Base-by-base conservation (phyloP, 2,113 vertebrate genomes). In the Hipposideros armiger region DNA sequence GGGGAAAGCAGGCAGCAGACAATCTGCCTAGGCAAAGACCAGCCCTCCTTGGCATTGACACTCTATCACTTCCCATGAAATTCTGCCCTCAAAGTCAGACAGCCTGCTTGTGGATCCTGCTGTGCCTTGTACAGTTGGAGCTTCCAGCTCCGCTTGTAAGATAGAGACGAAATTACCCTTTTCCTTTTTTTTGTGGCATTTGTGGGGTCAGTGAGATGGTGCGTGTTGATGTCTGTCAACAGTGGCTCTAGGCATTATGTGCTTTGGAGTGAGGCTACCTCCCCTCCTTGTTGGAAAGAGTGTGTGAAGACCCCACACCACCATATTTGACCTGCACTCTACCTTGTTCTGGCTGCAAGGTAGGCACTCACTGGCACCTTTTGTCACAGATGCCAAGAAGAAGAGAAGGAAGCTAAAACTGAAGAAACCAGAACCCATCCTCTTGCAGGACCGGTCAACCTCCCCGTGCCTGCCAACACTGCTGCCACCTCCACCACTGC, bases 331-430 rank as follows among this genome's bases (percentile, higher is more conserved):
- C n/a, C 28, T 45, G n/a, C 6, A 52, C 50, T 54, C 24, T 24
- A 26, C 50, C 36, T 30, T 56, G 13, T 17, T 28, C 15, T 58
- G 67, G 58, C 26, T 6, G 15, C 6, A 1, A 30, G 13, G 16
- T 26, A 11, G 54, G 66, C 15, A 60, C 70, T 95, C 66, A 84
- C 5, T 1, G 30, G 30, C 3, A 32, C 32, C 47, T 82, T 89
- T 82, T 58, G 40, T 91, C 64, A 76, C 60, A 98, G 97, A 81
- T 40, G 60, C 96, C 88, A 97, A 88, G 95, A 96, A 87, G 88
- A 96, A 24, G 84, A 95, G 62, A 87, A 97, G 40, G 70, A 97
- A 91, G 60, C 64, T 1, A 3, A 96, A 60, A 83, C 0, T 1
- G 10, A 95, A 87, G 78, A 97, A 90, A 89, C 52, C 19, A 74